These are phyloP conservation scores for Pseudachorutes palmiensis DNA, from an alignment of 1,140 invertebrate genomes.

Conservation along the genomic window DNA sequence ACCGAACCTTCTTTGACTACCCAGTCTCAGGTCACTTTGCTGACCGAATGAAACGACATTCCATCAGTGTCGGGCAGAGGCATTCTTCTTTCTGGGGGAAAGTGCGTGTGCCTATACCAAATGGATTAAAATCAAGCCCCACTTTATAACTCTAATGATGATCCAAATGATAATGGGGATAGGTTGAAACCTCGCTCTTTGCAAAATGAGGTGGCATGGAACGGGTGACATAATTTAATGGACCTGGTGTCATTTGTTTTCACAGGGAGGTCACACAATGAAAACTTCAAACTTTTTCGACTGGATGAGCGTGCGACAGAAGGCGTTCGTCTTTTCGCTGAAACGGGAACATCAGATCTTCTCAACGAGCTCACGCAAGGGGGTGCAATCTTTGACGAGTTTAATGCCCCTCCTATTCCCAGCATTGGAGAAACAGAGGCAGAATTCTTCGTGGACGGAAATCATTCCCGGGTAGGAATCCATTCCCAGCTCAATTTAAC, in stretches of 20 bases:
- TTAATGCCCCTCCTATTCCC: constrained; percentile 65
- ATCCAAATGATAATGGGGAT: no score
- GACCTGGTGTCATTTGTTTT: no score
- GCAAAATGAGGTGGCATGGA: no score
- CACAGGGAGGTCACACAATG: constrained; percentile 77
- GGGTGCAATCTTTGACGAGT: constrained; percentile 64
- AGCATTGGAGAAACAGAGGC: constrained; percentile 66
- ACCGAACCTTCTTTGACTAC: not conserved
- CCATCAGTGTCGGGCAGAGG: no score
- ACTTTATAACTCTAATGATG: no score
- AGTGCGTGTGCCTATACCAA: no score
- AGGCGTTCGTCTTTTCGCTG: constrained; percentile 70
- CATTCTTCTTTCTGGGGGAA: no score
- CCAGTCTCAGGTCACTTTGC: constrained; percentile 1
- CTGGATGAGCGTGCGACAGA: constrained; percentile 58
- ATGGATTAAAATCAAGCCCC: no score
- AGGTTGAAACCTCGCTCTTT: no score
- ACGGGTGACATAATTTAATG: no score
- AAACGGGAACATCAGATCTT: constrained; percentile 63
- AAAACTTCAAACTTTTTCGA: constrained; percentile 67
- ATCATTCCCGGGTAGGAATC: constrained; percentile 70
- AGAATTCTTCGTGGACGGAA: constrained; percentile 80
- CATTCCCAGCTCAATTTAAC: no score
- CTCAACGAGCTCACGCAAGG: constrained; percentile 55
- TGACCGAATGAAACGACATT: no score